Conservation (phyloP, 2,888 invertebrate species). For the Drosophila maculinotata region DNA sequence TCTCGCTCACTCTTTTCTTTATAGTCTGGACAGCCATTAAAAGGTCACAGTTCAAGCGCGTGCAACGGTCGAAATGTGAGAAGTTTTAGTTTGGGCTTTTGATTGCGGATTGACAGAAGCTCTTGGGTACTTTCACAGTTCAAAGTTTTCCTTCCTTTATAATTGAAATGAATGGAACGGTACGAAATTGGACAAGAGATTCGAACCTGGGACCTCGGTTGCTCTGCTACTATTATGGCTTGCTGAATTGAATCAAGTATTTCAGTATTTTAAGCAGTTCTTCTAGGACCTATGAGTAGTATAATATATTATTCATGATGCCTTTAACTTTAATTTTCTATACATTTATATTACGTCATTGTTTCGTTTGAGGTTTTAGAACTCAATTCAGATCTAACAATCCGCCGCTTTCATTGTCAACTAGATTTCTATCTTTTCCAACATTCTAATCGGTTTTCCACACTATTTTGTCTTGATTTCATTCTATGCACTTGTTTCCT, state of each 20-base stretch:
- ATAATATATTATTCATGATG: too few relatives aligned
- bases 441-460: conserved; percentile 29
- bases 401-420: conserved; percentile 43
- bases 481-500: conserved; percentile 48
- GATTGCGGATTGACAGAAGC: conserved; percentile 35
- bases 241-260: too few relatives aligned
- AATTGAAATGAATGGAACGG: conserved; percentile 26
- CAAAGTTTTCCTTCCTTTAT: not conserved
- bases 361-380: too few relatives aligned
- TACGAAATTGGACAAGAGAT: too few relatives aligned
- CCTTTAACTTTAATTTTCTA: too few relatives aligned
- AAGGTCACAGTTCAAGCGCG: conserved; percentile 70
- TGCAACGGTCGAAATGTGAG: conserved; percentile 54
- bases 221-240: too few relatives aligned
- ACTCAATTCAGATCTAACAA: conserved; percentile 9
- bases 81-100: conserved; percentile 33
- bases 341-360: too few relatives aligned
- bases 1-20: conserved; percentile 11
- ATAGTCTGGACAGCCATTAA: conserved; percentile 24
- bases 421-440: conserved; percentile 27
- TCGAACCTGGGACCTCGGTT: too few relatives aligned
- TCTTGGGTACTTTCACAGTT: conserved; percentile 11
- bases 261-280: too few relatives aligned
- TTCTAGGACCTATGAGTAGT: too few relatives aligned
- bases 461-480: conserved; percentile 21